phyloP scores from a whole-genome alignment of 2,888 invertebrate species.

The Trichacis sp. region DNA sequence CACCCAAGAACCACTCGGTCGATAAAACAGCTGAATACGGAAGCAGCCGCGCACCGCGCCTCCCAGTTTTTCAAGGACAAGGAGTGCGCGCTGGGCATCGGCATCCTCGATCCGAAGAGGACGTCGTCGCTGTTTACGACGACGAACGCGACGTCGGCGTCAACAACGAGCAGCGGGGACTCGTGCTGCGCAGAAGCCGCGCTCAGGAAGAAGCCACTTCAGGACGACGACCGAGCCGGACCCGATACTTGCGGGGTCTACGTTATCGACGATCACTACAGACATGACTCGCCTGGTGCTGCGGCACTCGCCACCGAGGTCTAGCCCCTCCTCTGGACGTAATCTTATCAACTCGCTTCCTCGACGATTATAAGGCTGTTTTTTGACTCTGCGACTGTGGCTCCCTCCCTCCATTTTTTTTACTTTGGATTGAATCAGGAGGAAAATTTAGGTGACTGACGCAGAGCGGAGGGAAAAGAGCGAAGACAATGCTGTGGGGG shows the following conservation, averaged over 20 bases:
- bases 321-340: constrained; percentile 69
- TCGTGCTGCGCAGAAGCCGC: constrained; percentile 63
- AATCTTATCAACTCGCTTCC: constrained; percentile 2
- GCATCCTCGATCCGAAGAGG: constrained; percentile 68
- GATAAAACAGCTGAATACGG: constrained; percentile 88
- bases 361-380: constrained; percentile 3
- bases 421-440: constrained; percentile 13
- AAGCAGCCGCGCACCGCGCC: constrained; percentile 76
- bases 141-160: constrained; percentile 1
- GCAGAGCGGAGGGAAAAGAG: constrained; percentile 19
- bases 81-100: constrained; percentile 61
- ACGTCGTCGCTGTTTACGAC: constrained; percentile 63
- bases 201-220: constrained; percentile 74
- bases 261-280: constrained; percentile 82
- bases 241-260: constrained; percentile 72
- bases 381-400: constrained; percentile 6
- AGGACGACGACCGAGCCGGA: constrained; percentile 75
- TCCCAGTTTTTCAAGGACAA: constrained; percentile 73
- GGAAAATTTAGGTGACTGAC: too few species aligned
- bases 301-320: constrained; percentile 82
- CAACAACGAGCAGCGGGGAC: constrained; percentile 51
- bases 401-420: too few species aligned
- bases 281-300: constrained; percentile 71
- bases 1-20: constrained; percentile 72
- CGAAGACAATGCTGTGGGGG: constrained; percentile 57